Base-by-base conservation (phyloP, 2,113 vertebrate genomes). In the Pardalotus punctatus region DNA sequence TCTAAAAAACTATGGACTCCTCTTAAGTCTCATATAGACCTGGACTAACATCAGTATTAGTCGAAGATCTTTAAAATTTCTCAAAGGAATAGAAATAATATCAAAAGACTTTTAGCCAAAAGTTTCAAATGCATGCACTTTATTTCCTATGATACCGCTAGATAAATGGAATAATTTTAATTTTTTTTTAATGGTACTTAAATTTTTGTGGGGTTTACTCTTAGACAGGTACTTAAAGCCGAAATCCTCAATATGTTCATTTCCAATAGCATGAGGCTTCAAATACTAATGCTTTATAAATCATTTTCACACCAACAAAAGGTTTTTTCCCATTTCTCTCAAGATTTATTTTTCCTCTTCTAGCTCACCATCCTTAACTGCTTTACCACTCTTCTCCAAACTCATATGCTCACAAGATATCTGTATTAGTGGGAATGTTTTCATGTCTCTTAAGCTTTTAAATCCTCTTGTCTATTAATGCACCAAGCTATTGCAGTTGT, bases 371-470 rank as follows among this genome's bases (percentile, higher is more conserved):
- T 53, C 19, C 19, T 71, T 62, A 79, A 67, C 20, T 0, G 0
- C 43, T 48, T 67, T 64, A 64, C 33, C 1, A 6, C 6, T 60
- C 53, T 61, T 28, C 8, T 29, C 21, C 53, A 88, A 11, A 12
- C 17, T 67, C 0, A 0, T 40, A 43, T 25, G 10, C 7, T 72
- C 28, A 69, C 5, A 2, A 10, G 9, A 36, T 28, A 76, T 20
- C 25, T 51, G 10, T 50, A 57, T 67, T 76, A 54, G 25, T 38
- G 35, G 25, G 18, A 88, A 66, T 35, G 28, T 62, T 95, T 83
- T 60, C n/a, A 47, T 42, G 18, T 48, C 58, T 27, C 27, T 67
- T 92, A 66, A 72, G 33, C 21, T 33, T 28, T 79, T 84, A 84
- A 61, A 90, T 78, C 29, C 17, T 80, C 53, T 82, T 83, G 38